A percentile compares a stretch with the other conserved stretches of the same genome.
phyloP scores from a whole-genome alignment of 2,113 vertebrate genomes.

The Aphyosemion australe region DNA sequence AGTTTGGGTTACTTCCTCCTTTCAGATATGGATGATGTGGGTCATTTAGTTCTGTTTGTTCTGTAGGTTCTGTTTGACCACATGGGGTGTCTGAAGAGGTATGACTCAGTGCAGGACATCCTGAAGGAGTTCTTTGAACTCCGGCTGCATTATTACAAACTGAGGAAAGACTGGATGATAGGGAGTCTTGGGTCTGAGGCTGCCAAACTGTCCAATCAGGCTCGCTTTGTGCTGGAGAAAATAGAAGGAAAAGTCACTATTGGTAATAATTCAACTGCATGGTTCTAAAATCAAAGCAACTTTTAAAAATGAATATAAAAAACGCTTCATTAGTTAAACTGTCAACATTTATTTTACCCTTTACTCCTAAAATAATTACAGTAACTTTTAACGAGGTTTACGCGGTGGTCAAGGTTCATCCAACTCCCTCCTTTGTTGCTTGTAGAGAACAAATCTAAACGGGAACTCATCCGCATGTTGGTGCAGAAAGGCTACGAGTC shows the following conservation, averaged over 20 bases:
- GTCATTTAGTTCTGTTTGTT: not conserved
- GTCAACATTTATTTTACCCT: no score
- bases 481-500: slow-evolving; percentile 96
- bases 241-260: slow-evolving; percentile 95
- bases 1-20: not conserved
- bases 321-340: not conserved
- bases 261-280: slow-evolving; percentile 74
- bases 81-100: slow-evolving; percentile 98
- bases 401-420: no score
- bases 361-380: no score
- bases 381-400: no score
- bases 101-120: slow-evolving; percentile 97
- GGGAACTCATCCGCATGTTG: slow-evolving; percentile 94
- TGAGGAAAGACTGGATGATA: slow-evolving; percentile 94
- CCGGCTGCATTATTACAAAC: slow-evolving; percentile 91
- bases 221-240: slow-evolving; percentile 97
- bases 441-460: slow-evolving; percentile 96
- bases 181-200: slow-evolving; percentile 95
- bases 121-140: slow-evolving; percentile 97
- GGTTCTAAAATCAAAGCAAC: not conserved
- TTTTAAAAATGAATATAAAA: not conserved
- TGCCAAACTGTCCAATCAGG: slow-evolving; percentile 95
- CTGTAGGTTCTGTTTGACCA: slow-evolving; percentile 97
- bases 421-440: not conserved
- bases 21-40: not conserved